Evolutionary conservation across 2,888 invertebrate genomes (phyloP).

Genomic region (Mechanitis messenoides): DNA sequence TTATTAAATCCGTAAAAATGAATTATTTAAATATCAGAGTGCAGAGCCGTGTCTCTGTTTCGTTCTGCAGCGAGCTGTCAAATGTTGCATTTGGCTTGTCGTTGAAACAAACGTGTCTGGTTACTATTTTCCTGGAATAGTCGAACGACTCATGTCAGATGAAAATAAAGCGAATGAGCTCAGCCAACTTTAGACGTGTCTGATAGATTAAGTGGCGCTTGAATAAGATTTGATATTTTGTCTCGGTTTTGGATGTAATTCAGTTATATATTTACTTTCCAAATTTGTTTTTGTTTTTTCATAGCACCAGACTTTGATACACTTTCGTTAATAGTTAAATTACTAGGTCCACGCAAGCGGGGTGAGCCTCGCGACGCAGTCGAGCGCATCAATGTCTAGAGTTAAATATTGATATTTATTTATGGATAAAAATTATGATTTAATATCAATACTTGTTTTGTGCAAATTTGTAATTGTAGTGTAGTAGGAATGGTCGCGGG

Average conservation of each 20-base stretch:
- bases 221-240: slow-evolving; percentile 60
- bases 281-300: too few species aligned
- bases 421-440: too few species aligned
- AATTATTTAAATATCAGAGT: slow-evolving; percentile 71
- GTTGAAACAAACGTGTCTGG: slow-evolving; percentile 67
- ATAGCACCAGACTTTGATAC: too few species aligned
- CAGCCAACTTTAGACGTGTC: slow-evolving; percentile 70
- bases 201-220: slow-evolving; percentile 57
- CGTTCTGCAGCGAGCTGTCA: slow-evolving; percentile 55
- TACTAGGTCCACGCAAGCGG: too few species aligned
- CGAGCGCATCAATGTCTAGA: too few species aligned
- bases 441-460: too few species aligned
- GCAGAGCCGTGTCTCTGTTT: slow-evolving; percentile 60
- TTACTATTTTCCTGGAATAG: slow-evolving; percentile 61
- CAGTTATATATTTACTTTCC: neutral
- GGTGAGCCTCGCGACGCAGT: too few species aligned
- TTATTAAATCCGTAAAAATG: slow-evolving; percentile 37
- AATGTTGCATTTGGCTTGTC: slow-evolving; percentile 67
- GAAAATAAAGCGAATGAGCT: slow-evolving; percentile 72
- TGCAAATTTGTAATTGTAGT: too few species aligned
- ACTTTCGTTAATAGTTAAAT: too few species aligned
- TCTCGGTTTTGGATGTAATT: slow-evolving; percentile 3
- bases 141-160: slow-evolving; percentile 70
- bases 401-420: too few species aligned
- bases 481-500: too few species aligned